Evolutionary conservation across 2,113 vertebrate genomes (phyloP).

Genomic region (Notothenia coriiceps): DNA sequence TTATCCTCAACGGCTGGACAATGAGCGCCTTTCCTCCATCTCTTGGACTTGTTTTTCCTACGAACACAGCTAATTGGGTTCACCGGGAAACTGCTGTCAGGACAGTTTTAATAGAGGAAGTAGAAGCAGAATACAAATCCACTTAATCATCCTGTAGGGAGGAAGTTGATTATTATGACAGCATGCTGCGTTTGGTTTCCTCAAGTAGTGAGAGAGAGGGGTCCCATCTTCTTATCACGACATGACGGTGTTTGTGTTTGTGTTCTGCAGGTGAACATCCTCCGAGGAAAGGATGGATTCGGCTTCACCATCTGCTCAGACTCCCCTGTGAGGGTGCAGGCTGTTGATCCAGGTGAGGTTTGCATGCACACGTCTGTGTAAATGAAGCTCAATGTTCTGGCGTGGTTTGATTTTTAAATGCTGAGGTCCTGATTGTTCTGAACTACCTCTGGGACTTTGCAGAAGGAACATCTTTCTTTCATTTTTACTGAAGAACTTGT

Average conservation of each 20-base stretch:
- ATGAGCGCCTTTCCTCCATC: slow-evolving; percentile 18
- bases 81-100: slow-evolving; percentile 60
- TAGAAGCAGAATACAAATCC: slow-evolving; percentile 51
- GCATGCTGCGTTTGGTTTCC: slow-evolving; percentile 40
- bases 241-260: slow-evolving; percentile 27
- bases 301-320: slow-evolving; percentile 98
- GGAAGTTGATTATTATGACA: slow-evolving; percentile 58
- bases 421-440: neutral
- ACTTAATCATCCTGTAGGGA: slow-evolving; percentile 52
- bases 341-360: slow-evolving; percentile 92
- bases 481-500: neutral
- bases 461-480: neutral
- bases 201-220: slow-evolving; percentile 8
- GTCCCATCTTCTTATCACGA: neutral
- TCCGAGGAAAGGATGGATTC: slow-evolving; percentile 92
- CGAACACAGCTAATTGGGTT: slow-evolving; percentile 59
- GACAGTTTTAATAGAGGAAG: slow-evolving; percentile 64
- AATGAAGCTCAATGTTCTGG: slow-evolving; percentile 3
- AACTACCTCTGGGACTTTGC: neutral
- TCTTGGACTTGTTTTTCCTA: slow-evolving; percentile 49
- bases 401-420: slow-evolving; percentile 1
- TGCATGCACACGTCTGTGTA: neutral
- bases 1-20: neutral
- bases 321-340: slow-evolving; percentile 95
- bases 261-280: slow-evolving; percentile 90